Conservation (phyloP, 2,888 invertebrate genomes). For the Ectemnius cavifrons region DNA sequence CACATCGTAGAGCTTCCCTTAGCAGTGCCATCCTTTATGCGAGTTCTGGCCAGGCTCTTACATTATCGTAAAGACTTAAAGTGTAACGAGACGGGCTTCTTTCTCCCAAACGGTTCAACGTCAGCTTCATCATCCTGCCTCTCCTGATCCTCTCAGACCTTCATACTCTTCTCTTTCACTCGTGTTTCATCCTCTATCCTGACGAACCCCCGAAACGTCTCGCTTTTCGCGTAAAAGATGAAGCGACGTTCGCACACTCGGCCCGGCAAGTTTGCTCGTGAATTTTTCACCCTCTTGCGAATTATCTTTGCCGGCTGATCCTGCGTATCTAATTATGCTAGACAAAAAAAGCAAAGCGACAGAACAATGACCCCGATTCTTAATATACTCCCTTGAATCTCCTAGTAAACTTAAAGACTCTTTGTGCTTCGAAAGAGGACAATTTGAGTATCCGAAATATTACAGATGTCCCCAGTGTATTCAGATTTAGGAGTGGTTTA, state of each 20-base stretch:
- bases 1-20: conserved; percentile 26
- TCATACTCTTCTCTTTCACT: conserved; percentile 10
- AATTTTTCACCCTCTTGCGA: conserved; percentile 55
- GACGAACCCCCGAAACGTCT: conserved; percentile 45
- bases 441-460: too few relatives aligned
- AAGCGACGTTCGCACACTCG: conserved; percentile 30
- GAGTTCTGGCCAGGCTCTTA: conserved; percentile 39
- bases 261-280: conserved; percentile 40
- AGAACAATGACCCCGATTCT: too few relatives aligned
- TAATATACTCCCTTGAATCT: too few relatives aligned
- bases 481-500: too few relatives aligned
- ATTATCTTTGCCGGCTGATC: conserved; percentile 46
- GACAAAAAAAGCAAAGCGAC: too few relatives aligned
- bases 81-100: conserved; percentile 47
- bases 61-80: conserved; percentile 60
- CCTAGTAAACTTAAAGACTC: too few relatives aligned
- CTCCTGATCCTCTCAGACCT: conserved; percentile 21
- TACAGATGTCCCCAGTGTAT: too few relatives aligned
- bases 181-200: conserved; percentile 13
- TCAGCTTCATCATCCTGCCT: conserved; percentile 44
- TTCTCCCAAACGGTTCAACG: conserved; percentile 29
- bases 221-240: conserved; percentile 48
- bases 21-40: conserved; percentile 41
- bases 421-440: too few relatives aligned
- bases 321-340: too few relatives aligned